Base-by-base conservation (phyloP, 2,797 vertebrate species). In the Lindbergichthys nudifrons region DNA sequence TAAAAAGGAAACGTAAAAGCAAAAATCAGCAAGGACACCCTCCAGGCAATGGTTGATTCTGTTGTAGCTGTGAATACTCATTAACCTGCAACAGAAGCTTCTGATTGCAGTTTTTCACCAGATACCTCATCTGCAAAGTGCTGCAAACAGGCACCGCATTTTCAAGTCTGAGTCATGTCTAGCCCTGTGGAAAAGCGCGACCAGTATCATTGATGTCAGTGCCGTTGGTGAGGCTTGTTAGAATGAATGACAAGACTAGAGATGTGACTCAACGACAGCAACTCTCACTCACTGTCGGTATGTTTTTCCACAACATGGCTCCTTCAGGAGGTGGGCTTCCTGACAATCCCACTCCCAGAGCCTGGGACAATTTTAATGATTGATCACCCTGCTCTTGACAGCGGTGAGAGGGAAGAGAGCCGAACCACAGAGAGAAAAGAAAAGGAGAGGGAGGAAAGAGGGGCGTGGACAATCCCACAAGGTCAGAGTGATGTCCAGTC, bases 401-500 rank as follows among this genome's bases (percentile, higher is more conserved):
- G 79, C 26, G 18, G 73, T 50, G 73, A 83, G 81, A 86, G 81
- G 64, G 66, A 73, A 79, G 74, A 77, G 36, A 86, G 52, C 46
- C 61, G 74, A 36, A 66, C 81, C 61, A 69, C 74, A 70, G 71
- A 16, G 65, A 65, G 54, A 50, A 70, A 68, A 50, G 50, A 65
- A 78, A 48, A 43, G 43, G 41, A 65, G 51, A 73, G 66, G 60
- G 77, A 67, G 82, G 62, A 81, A 73, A 77, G 70, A 79, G 80
- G 87, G 89, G 85, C 56, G 86, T 87, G 83, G 83, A 85, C 81
- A 43, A 75, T 87, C 77, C 80, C 86, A 87, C 90, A 92, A 94
- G 92, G 93, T 93, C 92, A 92, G 84, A 85, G 76, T 47, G 77
- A 85, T 91, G 86, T 89, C 92, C 91, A 88, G 70, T 73, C 88